Base-by-base conservation (phyloP, 1,140 invertebrate genomes). In the Arion vulgaris region DNA sequence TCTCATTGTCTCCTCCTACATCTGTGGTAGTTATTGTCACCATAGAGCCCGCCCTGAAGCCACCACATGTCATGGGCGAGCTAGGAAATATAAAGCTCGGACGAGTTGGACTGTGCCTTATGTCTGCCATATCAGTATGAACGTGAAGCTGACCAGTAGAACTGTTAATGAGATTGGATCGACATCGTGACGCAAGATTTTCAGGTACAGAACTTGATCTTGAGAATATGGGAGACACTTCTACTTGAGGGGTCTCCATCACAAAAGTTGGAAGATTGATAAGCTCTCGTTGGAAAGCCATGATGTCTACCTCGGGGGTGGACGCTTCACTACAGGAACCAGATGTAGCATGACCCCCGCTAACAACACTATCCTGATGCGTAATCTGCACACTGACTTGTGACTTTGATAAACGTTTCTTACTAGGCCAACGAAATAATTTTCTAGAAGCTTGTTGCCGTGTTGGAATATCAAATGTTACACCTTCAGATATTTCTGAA, bases 231-330 rank as follows among this genome's bases (percentile, higher is more conserved):
- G 88, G 89, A 15, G 90, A 90, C 2, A 90, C 87, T 83, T 91
- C 89, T 11, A 86, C 78, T 9, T 82, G 82, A 9, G 90, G 88
- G 13, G 90, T 89, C 68, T 92, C 91, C 86, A 92, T 90, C 17
- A 91, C 91, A 87, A 92, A 92, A 15, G 89, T 91, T 38, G 92
- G 92, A 34, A 92, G 86, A 83, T 92, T 92, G 28, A 92, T 92
- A 9, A 92, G 87, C 81, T 92, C 91, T 71, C 89, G 83, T 85
- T 92, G 89, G 73, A 92, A 90, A 68, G 91, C 91, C 49, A 88
- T 86, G 32, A 91, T 89, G 84, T 92, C 91, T 38, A 91, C 85
- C 75, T 91, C 89, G 13, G 74, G 81, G n/a, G 83, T 79, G 0
- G 85, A 86, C 19, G 80, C 83, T 49, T 84, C 76, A 15, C 81